A percentile compares a stretch with the other conserved stretches of the same genome.
Evolutionary conservation across 2,888 invertebrate genomes (phyloP).

Genomic region (Notocelia uddmanniana): DNA sequence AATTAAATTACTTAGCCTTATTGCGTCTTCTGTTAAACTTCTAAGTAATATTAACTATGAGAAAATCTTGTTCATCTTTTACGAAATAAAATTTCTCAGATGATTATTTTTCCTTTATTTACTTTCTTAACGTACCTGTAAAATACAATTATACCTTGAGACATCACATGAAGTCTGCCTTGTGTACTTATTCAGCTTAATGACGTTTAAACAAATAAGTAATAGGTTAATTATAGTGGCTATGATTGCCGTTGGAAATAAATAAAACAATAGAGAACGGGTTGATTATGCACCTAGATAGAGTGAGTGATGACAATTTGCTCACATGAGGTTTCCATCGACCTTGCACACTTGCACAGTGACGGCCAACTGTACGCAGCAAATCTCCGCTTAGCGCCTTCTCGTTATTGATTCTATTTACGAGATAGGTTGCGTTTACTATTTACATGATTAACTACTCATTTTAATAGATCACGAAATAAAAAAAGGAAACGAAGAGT

Average conservation of each 20-base stretch:
- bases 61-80: neutral
- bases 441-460: neutral
- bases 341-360: slow-evolving; percentile 62
- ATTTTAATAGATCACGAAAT: neutral
- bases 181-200: neutral
- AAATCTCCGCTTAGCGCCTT: slow-evolving; percentile 62
- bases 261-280: slow-evolving; percentile 13
- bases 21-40: slow-evolving; percentile 9
- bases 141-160: neutral
- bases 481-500: neutral
- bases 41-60: slow-evolving; percentile 3
- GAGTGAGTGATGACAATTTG: slow-evolving; percentile 48
- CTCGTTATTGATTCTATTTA: slow-evolving; percentile 45
- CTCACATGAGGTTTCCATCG: slow-evolving; percentile 70
- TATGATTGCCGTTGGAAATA: slow-evolving; percentile 11
- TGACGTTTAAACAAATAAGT: neutral
- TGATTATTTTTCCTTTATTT: neutral
- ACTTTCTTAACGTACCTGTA: neutral
- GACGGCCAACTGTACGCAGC: slow-evolving; percentile 52
- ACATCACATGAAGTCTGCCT: neutral
- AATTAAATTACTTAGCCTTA: slow-evolving; percentile 22
- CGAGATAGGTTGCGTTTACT: neutral
- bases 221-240: neutral
- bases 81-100: neutral
- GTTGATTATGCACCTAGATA: slow-evolving; percentile 23